Conservation (phyloP, 1,140 invertebrate genomes). For the Polyergus mexicanus region DNA sequence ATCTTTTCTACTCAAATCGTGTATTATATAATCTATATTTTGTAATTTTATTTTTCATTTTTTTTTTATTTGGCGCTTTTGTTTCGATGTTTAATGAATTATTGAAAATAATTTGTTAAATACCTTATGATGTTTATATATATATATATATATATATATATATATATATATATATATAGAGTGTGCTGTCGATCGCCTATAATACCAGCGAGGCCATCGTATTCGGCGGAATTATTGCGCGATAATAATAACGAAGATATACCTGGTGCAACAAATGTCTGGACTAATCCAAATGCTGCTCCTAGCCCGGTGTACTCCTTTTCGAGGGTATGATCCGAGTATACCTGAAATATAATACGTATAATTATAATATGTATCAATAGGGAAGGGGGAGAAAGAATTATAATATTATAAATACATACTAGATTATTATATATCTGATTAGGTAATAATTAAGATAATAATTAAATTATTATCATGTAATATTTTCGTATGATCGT, state of each 20-base stretch:
- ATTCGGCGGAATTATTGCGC: constrained; percentile 88
- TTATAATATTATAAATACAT: not conserved
- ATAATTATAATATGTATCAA: not conserved
- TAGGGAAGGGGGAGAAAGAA: not conserved
- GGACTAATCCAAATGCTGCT: constrained; percentile 89
- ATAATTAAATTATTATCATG: not conserved
- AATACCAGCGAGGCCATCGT: constrained; percentile 91
- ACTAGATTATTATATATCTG: constrained; percentile 52
- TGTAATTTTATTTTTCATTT: not conserved
- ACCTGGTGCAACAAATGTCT: constrained; percentile 88
- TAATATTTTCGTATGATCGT: constrained; percentile 8
- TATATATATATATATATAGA: constrained; percentile 87
- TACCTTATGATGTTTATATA: constrained; percentile 65
- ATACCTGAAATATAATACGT: not conserved
- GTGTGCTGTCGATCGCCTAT: constrained; percentile 93
- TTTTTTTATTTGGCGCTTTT: not conserved
- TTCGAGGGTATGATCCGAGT: constrained; percentile 63
- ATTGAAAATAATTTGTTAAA: not conserved
- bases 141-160: too few relatives aligned
- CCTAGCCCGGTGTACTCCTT: constrained; percentile 78
- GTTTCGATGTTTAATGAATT: not conserved
- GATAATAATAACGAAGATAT: constrained; percentile 83
- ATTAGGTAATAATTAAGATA: not conserved
- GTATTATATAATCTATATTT: not conserved
- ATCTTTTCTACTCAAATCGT: constrained; percentile 34